A percentile compares a stretch with the other conserved stretches of the same genome.
phyloP scores from a whole-genome alignment of 2,888 invertebrate genomes.

The Dione vanillae region DNA sequence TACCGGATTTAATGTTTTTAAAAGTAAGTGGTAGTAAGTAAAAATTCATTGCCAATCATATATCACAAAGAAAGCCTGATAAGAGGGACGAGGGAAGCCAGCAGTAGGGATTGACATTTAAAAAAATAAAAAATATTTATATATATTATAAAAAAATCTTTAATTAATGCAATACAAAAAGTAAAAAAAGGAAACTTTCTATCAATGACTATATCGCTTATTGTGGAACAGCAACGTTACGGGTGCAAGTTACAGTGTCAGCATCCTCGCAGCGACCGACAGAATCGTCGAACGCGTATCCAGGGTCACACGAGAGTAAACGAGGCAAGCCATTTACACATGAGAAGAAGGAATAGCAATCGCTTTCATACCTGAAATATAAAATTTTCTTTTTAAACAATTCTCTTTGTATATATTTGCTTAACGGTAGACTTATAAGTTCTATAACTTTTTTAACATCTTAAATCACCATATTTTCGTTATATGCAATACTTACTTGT shows the following conservation, averaged over 20 bases:
- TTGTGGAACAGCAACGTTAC: background rate
- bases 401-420: too few relatives aligned
- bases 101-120: background rate
- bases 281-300: slow-evolving; percentile 60
- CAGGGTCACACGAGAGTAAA: slow-evolving; percentile 64
- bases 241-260: slow-evolving; percentile 45
- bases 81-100: too few relatives aligned
- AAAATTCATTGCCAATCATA: too few relatives aligned
- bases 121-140: background rate
- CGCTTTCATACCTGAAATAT: slow-evolving; percentile 58
- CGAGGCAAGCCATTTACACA: slow-evolving; percentile 59
- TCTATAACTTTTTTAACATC: too few relatives aligned
- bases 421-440: too few relatives aligned
- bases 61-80: too few relatives aligned
- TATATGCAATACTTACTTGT: slow-evolving; percentile 55
- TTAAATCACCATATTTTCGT: too few relatives aligned
- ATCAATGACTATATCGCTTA: background rate
- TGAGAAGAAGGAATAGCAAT: slow-evolving; percentile 67
- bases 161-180: background rate
- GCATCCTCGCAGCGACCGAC: slow-evolving; percentile 57
- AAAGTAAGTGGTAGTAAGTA: too few relatives aligned
- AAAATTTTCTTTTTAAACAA: too few relatives aligned
- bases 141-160: background rate
- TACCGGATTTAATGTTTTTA: too few relatives aligned
- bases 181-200: background rate